phyloP scores from a whole-genome alignment of 2,797 vertebrate species.

The Sebastes miniatus region DNA sequence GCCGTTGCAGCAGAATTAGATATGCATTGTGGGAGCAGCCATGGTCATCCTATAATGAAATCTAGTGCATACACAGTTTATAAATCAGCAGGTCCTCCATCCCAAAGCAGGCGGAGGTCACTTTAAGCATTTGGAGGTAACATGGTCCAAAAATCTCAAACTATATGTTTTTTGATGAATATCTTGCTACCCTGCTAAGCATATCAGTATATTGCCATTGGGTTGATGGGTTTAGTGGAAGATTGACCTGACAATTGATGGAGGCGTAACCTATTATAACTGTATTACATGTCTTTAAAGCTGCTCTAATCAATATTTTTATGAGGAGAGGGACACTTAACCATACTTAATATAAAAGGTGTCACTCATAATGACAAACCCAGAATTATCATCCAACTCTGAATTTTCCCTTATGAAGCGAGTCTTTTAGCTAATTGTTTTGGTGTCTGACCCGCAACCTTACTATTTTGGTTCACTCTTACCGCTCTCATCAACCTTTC shows the following conservation, averaged over 20 bases:
- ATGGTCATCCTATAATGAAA: not conserved
- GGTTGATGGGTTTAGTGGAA: not conserved
- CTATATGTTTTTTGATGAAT: not conserved
- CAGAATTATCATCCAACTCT: too few species aligned
- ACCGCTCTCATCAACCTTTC: not conserved
- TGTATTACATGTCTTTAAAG: not conserved
- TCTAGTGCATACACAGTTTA: not conserved
- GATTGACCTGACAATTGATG: not conserved
- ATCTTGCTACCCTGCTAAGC: not conserved
- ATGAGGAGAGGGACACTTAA: not conserved
- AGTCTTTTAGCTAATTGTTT: too few species aligned
- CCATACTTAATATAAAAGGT: not conserved
- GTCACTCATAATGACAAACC: not conserved
- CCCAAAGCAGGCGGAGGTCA: not conserved
- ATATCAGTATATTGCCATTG: not conserved
- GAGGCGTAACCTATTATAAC: not conserved
- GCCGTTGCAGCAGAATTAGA: conserved; percentile 20
- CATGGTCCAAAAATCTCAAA: not conserved
- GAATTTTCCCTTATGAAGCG: too few species aligned
- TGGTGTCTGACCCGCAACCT: not conserved
- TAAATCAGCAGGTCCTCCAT: not conserved
- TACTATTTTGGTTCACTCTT: not conserved
- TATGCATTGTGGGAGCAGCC: conserved; percentile 5
- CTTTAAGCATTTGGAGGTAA: not conserved
- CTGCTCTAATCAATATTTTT: too few species aligned